phyloP scores from a whole-genome alignment of 2,888 invertebrate genomes.

The Lampropteryx suffumata region DNA sequence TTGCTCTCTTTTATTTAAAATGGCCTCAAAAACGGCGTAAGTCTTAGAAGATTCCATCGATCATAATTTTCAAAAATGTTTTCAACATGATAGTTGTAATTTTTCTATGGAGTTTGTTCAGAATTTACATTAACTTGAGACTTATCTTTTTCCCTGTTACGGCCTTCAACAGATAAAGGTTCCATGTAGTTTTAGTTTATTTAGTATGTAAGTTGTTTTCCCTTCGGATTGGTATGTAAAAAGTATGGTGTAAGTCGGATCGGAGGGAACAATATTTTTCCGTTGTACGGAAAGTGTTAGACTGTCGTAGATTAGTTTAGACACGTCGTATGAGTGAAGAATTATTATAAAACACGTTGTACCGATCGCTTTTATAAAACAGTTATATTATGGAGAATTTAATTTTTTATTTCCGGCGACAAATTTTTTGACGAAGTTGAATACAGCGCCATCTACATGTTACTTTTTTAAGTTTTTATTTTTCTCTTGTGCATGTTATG shows the following conservation, averaged over 20 bases:
- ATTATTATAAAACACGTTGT: constrained; percentile 50
- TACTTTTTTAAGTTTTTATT: constrained; percentile 16
- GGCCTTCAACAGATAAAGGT: constrained; percentile 73
- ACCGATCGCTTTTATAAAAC: constrained; percentile 47
- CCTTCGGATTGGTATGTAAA: constrained; percentile 67
- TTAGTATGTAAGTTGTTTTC: constrained; percentile 61
- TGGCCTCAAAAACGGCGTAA: constrained; percentile 29
- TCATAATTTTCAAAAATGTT: constrained; percentile 15
- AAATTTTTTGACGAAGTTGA: constrained; percentile 26
- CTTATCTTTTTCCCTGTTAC: constrained; percentile 37
- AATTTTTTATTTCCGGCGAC: constrained; percentile 23
- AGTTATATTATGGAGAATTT: constrained; percentile 9
- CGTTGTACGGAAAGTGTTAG: constrained; percentile 81
- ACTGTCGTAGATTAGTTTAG: constrained; percentile 79
- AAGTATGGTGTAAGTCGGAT: constrained; percentile 62
- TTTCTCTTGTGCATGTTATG: constrained; percentile 20
- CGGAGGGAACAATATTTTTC: constrained; percentile 74
- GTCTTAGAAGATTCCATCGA: constrained; percentile 18
- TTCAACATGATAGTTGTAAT: constrained; percentile 2
- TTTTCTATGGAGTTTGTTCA: constrained; percentile 16
- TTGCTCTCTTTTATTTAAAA: constrained; percentile 33
- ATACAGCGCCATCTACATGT: constrained; percentile 36
- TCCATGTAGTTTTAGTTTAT: constrained; percentile 70
- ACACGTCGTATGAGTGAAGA: constrained; percentile 70
- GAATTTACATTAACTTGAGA: constrained; percentile 16